Conservation (phyloP, 2,797 vertebrate genomes). For the Eidolon dupreanum region DNA sequence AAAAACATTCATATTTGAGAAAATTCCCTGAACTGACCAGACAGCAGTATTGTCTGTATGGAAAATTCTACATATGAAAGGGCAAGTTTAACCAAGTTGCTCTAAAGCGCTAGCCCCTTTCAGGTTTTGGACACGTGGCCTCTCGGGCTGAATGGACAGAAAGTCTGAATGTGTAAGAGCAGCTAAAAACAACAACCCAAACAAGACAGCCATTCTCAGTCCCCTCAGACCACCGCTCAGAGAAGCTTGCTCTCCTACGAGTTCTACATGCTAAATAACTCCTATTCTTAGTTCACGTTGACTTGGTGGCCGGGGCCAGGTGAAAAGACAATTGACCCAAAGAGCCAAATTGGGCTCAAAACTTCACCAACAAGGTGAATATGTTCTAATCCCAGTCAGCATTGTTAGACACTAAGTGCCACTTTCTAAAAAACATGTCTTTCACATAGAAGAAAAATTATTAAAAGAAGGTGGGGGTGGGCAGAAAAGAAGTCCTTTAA, state of each 20-base stretch:
- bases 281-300: slow-evolving; percentile 78
- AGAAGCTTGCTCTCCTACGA: slow-evolving; percentile 66
- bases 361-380: slow-evolving; percentile 63
- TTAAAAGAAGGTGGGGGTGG: slow-evolving; percentile 56
- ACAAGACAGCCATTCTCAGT: slow-evolving; percentile 75
- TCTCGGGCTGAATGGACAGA: slow-evolving; percentile 74
- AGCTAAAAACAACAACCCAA: slow-evolving; percentile 78
- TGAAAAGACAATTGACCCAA: slow-evolving; percentile 83
- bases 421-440: slow-evolving; percentile 75
- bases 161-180: slow-evolving; percentile 67
- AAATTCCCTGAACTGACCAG: not conserved
- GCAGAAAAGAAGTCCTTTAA: slow-evolving; percentile 70
- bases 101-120: slow-evolving; percentile 49
- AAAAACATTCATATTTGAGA: not conserved
- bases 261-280: slow-evolving; percentile 82
- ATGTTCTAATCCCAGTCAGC: slow-evolving; percentile 53
- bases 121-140: slow-evolving; percentile 72
- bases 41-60: not conserved
- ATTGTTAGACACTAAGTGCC: slow-evolving; percentile 38
- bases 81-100: slow-evolving; percentile 53
- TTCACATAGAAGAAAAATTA: slow-evolving; percentile 77
- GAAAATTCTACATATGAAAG: slow-evolving; percentile 42
- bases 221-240: slow-evolving; percentile 66
- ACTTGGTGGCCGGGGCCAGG: slow-evolving; percentile 83
- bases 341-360: slow-evolving; percentile 56